Base-by-base conservation (phyloP, 2,797 vertebrate genomes). In the Gadopsis marmoratus region DNA sequence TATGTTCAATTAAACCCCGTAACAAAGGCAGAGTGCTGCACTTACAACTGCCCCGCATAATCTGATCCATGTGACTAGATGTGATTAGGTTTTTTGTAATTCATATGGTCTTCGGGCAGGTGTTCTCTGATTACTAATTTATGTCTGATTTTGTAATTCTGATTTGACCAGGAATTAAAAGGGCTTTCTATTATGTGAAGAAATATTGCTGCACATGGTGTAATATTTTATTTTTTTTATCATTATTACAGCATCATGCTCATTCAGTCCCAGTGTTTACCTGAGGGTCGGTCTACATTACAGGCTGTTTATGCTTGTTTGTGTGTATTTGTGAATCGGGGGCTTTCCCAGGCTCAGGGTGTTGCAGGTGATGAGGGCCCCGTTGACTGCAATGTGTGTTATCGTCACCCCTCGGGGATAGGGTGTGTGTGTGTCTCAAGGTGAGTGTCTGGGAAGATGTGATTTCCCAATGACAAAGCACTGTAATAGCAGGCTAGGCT, bases 401-500 rank as follows among this genome's bases (percentile, higher is more conserved):
- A 71, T 10, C 6, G 41, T 64, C 72, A 61, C 47, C 71, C 88
- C 80, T 70, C 11, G 0, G 79, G 89, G 64, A n/a, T 5, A 51
- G 70, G 70, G 74, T 50, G 66, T 76, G 41, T 76, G 54, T 64
- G 89, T 90, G 87, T 88, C 69, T 79, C 51, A 35, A 60, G 55
- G 60, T 92, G 86, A 84, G 81, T 88, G 87, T 88, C 83, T 90
- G 90, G 83, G 88, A 93, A 89, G 84, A 89, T 87, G 85, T 62
- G 76, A 88, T 89, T 90, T 92, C 82, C 53, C 85, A 81, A 79
- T 92, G 82, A 93, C 85, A 92, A 85, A 94, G 88, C 72, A 19
- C 43, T 2, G 26, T 93, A 94, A 94, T 94, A 81, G 89, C 76
- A 91, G 90, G 76, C 72, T 90, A 50, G 83, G 87, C 78, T 84